Evolutionary conservation across 64 coral and sea anemone genomes (phyloP).

Genomic region (Porites australiensis): DNA sequence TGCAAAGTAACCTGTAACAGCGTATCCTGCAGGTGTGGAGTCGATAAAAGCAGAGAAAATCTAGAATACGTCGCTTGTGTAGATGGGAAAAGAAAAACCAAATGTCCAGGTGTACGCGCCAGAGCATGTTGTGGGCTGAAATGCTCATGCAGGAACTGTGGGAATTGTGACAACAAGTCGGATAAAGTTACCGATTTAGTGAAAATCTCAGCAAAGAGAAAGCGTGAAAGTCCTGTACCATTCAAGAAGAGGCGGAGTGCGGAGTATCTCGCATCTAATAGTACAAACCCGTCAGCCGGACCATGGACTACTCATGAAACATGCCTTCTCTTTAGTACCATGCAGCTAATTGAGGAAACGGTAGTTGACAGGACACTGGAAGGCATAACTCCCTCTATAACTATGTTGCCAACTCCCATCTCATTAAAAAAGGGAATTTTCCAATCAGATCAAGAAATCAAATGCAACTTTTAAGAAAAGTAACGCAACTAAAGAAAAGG

Average conservation of each 20-base stretch:
- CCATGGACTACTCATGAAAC: conserved; percentile 20
- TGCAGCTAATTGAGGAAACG: background rate
- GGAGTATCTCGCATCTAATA: background rate
- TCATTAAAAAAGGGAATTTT: too few species aligned
- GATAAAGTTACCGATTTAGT: background rate
- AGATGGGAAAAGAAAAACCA: conserved; percentile 45
- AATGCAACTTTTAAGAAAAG: too few species aligned
- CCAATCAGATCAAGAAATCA: too few species aligned
- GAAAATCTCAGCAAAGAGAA: background rate
- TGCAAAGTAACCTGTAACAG: background rate
- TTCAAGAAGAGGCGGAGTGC: background rate
- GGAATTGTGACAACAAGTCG: background rate
- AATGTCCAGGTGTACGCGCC: conserved; percentile 7
- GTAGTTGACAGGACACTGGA: background rate
- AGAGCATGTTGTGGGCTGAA: background rate
- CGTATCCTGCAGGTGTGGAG: conserved; percentile 18
- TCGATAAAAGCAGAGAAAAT: background rate
- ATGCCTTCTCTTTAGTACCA: background rate
- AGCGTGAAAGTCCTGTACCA: conserved; percentile 3
- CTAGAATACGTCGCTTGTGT: background rate
- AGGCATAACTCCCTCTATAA: conserved; percentile 2
- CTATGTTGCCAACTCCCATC: background rate
- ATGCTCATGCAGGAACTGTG: conserved; percentile 40
- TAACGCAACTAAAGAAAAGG: too few species aligned
- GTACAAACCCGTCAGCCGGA: background rate